phyloP scores from a whole-genome alignment of 2,797 vertebrate species.

The Tarsius wallacei region DNA sequence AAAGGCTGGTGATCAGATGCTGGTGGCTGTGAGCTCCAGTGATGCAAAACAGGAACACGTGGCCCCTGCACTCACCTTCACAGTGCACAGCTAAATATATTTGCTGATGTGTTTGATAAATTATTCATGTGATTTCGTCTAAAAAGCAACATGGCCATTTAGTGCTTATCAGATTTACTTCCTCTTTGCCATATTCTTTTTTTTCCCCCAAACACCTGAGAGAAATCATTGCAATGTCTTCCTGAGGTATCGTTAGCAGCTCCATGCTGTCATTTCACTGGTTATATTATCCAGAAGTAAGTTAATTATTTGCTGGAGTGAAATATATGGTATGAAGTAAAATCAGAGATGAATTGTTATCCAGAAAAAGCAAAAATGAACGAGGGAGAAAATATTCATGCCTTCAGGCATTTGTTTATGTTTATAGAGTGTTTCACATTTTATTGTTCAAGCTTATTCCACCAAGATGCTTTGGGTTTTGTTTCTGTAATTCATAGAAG shows the following conservation, averaged over 20 bases:
- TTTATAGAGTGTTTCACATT: constrained; percentile 82
- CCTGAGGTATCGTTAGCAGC: constrained; percentile 55
- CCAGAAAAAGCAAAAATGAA: constrained; percentile 70
- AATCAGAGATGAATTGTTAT: constrained; percentile 56
- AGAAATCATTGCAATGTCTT: constrained; percentile 73
- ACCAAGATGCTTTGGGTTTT: constrained; percentile 78
- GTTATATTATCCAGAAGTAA: constrained; percentile 78
- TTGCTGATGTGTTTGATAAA: constrained; percentile 69
- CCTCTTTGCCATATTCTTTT: constrained; percentile 41
- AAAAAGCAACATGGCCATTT: constrained; percentile 79
- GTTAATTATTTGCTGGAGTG: constrained; percentile 84
- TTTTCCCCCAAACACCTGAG: constrained; percentile 58
- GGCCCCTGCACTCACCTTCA: neutral
- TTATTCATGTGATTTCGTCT: constrained; percentile 82
- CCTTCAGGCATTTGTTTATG: constrained; percentile 78
- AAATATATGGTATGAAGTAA: constrained; percentile 78
- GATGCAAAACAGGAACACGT: neutral
- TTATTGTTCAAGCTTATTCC: constrained; percentile 84
- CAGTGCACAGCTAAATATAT: constrained; percentile 56
- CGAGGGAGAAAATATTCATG: constrained; percentile 72
- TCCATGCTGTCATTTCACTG: constrained; percentile 72
- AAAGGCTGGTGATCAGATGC: constrained; percentile 30
- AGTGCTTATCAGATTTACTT: constrained; percentile 65
- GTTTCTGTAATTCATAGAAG: constrained; percentile 71
- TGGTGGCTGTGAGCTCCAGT: constrained; percentile 23